Conservation (phyloP, 2,113 vertebrate genomes). For the Orthonyx spaldingii region DNA sequence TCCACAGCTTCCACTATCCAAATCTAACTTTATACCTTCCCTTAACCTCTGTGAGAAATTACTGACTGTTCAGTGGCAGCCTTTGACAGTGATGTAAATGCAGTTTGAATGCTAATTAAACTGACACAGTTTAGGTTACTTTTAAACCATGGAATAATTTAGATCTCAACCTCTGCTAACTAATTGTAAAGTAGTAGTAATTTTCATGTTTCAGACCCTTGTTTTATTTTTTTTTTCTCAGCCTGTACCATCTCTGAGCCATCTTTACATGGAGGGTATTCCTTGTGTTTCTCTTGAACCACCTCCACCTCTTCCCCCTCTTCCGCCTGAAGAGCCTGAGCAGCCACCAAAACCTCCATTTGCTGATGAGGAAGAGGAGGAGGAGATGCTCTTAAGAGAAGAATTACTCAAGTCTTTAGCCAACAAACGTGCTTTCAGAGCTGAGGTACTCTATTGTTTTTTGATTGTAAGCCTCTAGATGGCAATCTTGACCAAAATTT, state of each 20-base stretch:
- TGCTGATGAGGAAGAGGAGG: slow-evolving; percentile 96
- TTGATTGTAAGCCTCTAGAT: slow-evolving; percentile 46
- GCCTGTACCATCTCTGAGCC: slow-evolving; percentile 64
- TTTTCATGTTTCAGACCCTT: background rate
- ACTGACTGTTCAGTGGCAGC: background rate
- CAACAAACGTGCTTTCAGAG: slow-evolving; percentile 81
- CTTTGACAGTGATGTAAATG: background rate
- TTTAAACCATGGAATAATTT: background rate
- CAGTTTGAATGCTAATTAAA: background rate
- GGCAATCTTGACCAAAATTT: slow-evolving; percentile 15
- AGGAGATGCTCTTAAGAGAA: slow-evolving; percentile 96
- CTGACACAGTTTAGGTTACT: background rate
- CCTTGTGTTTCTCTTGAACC: slow-evolving; percentile 58
- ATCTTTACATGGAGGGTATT: slow-evolving; percentile 72
- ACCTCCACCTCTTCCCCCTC: slow-evolving; percentile 84
- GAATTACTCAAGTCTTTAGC: slow-evolving; percentile 92
- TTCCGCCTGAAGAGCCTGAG: slow-evolving; percentile 84
- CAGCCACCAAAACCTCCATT: slow-evolving; percentile 94
- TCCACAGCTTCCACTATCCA: background rate
- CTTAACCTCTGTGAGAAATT: background rate
- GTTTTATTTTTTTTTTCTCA: slow-evolving; percentile 31
- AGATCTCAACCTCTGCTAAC: background rate
- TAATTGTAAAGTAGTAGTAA: background rate
- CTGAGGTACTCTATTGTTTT: slow-evolving; percentile 73
- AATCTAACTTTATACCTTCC: background rate